Evolutionary conservation across 2,888 invertebrate species (phyloP), one percentile per base, ranked within the genome.

Genomic region (Melinaea marsaeus): DNA sequence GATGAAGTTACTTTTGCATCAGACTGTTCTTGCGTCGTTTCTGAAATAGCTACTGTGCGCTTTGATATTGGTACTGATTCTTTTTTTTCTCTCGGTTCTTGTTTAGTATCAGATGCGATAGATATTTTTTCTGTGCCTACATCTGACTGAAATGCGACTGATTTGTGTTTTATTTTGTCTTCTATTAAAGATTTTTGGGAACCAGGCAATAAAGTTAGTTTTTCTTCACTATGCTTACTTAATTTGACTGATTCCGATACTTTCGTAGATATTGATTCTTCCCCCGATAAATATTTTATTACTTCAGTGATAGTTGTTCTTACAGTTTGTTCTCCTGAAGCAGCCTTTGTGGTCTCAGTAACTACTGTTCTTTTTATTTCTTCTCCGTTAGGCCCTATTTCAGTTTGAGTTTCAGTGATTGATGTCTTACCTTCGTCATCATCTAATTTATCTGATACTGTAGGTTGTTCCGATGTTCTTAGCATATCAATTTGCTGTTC

Each of bases 1-100:
- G 74, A 73, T 60, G 78, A 76, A 45, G 73, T 71, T 48, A 78
- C 79, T 71, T 76, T 79, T 2, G 73, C 70, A 1, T 74, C 68
- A 56, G 61, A 3, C 13, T 37, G 55, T 9, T 32, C 51, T 51
- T 51, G 7, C 11, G 42, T 9, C 42, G 13, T 55, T 46, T 57
- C 61, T 22, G 74, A 75, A 4, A 72, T 76, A 0, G 72, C 60
- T 69, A 78, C 75, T 55, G 74, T 72, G 9, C 72, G 57, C 9
- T 51, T 51, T 3, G 74, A 63, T 9, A 61, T 68, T 47, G 81
- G 74, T 64, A 80, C 76, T 45, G 74, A 73, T 67, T 74, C 76
- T 32, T 51, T 32, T 32, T 32, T 32, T 22, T 22, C 22, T 6
- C 9, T 51, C 32, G 9, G 32, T 11, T 51, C 51, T 35, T 34